Base-by-base conservation (phyloP, 2,113 vertebrate species). In the Lampris incognitus region DNA sequence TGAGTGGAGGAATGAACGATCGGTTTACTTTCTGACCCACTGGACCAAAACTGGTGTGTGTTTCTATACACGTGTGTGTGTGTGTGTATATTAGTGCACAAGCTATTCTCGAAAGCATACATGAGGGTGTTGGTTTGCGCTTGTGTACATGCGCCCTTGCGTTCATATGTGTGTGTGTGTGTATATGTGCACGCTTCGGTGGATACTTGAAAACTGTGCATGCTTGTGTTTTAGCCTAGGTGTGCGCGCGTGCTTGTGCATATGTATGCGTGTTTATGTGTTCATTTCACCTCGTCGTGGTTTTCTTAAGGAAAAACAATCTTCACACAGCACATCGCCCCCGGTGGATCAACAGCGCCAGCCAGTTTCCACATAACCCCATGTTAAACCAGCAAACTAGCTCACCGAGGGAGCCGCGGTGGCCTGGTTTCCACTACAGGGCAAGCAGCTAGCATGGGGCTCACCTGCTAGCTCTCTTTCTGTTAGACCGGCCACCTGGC, bases 321-420 rank as follows among this genome's bases (percentile, higher is more conserved):
- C 84, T 87, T 69, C 85, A 81, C 87, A 83, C 87, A 86, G 83
- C 69, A 84, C 82, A 88, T 87, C 85, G 76, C 86, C 66, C 80
- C 79, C 85, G 77, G 79, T 85, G 87, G 79, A 75, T 84, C 74
- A 56, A 59, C 77, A 64, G 65, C 86, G 80, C 67, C 79, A 84
- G 83, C 78, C 85, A 90, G 87, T 91, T 91, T 91, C 90, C 88
- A 90, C 82, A 72, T 60, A 87, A 87, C 78, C 73, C 74, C 1
- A 67, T 77, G 78, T 79, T 79, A 84, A 84, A 71, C 69, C 72
- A 46, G 82, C 80, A 89, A 89, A 86, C 69, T 72, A 52, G 68
- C 57, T 10, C 58, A 37, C 58, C 41, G 37, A 60, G 66, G 81
- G 80, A 87, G 82, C 82, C 54, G 78, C 66, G 3, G 9, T 61